These are phyloP conservation scores for Gobiocypris rarus DNA, from an alignment of 2,113 vertebrate genomes.

Conservation along the genomic window DNA sequence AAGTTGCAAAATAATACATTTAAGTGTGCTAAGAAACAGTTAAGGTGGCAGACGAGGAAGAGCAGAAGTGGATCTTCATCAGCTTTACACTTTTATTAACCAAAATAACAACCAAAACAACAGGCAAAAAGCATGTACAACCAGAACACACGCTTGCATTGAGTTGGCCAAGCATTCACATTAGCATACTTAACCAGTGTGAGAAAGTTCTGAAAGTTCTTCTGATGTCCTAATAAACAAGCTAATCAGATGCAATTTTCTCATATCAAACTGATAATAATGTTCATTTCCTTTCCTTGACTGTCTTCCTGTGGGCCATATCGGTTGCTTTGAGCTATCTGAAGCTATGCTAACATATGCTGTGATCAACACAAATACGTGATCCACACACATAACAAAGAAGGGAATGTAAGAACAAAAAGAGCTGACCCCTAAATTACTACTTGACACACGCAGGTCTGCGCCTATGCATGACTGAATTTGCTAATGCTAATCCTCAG, in stretches of 20 bases:
- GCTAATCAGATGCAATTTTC: neutral
- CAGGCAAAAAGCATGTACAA: no score
- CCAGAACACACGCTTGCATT: neutral
- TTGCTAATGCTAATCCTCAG: neutral
- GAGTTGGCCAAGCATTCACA: neutral
- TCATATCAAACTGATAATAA: constrained; percentile 30
- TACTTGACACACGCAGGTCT: neutral
- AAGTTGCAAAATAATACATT: no score
- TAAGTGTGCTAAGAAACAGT: no score
- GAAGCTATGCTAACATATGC: neutral
- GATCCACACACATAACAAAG: neutral
- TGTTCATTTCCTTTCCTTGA: constrained; percentile 20
- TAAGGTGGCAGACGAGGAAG: no score
- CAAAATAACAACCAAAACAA: no score
- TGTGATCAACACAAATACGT: neutral
- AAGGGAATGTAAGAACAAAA: neutral
- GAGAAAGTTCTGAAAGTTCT: neutral
- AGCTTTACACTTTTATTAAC: no score
- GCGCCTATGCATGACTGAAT: neutral
- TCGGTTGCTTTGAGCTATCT: neutral
- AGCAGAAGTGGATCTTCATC: no score
- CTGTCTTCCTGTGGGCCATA: neutral
- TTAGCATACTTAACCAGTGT: no score
- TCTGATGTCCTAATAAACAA: neutral
- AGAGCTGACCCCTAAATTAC: neutral